A percentile compares a stretch with the other conserved stretches of the same genome.
phyloP scores from a whole-genome alignment of 2,888 invertebrate genomes.

The Oasisia sp. region DNA sequence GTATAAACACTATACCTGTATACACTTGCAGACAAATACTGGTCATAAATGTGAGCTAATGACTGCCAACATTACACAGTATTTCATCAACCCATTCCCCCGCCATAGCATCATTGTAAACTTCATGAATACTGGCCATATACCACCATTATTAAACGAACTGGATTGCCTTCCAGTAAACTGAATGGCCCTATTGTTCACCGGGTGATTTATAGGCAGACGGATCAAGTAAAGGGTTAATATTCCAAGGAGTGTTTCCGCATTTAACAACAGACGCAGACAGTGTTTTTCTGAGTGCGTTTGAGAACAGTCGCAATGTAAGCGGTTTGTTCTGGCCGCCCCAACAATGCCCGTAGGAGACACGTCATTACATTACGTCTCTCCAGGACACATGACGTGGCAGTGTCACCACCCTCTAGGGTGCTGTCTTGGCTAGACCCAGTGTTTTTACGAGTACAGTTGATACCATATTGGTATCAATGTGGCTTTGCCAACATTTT shows the following conservation, averaged over 20 bases:
- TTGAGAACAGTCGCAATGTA: neutral
- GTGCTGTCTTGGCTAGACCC: neutral
- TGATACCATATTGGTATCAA: neutral
- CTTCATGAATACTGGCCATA: neutral
- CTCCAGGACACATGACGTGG: neutral
- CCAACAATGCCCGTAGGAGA: neutral
- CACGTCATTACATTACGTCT: neutral
- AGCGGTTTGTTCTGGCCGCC: neutral
- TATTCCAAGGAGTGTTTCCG: neutral
- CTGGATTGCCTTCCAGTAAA: neutral
- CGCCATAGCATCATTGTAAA: neutral
- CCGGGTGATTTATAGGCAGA: neutral
- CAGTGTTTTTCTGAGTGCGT: neutral
- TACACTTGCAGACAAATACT: too few species aligned
- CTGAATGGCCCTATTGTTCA: neutral
- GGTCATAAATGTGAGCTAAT: conserved; percentile 1
- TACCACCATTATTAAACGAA: neutral
- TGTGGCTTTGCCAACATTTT: neutral
- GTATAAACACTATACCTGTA: neutral
- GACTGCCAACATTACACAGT: neutral
- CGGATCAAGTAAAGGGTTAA: neutral
- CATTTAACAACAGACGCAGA: neutral
- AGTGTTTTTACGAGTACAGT: neutral
- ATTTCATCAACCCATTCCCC: neutral
- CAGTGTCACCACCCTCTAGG: neutral